Conservation (phyloP, 2,113 vertebrate species). For the Apodemus speciosus region DNA sequence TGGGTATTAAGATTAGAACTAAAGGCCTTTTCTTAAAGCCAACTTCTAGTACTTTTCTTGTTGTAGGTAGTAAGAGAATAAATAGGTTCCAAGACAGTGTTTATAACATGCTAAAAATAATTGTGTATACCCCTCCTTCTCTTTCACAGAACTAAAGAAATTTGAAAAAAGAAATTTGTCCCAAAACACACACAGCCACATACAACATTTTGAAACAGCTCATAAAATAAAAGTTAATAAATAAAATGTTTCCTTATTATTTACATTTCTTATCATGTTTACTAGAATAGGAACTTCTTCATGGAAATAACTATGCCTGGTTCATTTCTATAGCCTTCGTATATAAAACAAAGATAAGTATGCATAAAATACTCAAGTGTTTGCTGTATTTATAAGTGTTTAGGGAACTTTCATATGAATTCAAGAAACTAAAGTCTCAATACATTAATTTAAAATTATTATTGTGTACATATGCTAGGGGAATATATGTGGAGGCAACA, state of each 20-base stretch:
- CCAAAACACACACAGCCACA: not conserved
- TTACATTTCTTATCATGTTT: constrained; percentile 21
- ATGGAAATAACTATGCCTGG: not conserved
- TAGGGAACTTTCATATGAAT: not conserved
- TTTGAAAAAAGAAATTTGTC: not conserved
- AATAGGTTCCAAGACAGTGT: not conserved
- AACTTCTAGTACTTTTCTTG: not conserved
- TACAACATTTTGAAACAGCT: constrained; percentile 7
- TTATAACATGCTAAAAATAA: not conserved
- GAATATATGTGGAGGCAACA: not conserved
- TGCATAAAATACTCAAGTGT: not conserved
- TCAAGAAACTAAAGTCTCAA: not conserved
- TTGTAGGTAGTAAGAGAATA: not conserved
- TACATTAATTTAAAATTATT: not conserved
- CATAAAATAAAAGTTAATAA: constrained; percentile 8
- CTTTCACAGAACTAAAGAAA: constrained; percentile 15
- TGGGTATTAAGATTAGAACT: not conserved
- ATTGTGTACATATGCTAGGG: not conserved
- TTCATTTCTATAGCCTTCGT: not conserved
- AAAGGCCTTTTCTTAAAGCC: not conserved
- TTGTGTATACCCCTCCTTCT: not conserved
- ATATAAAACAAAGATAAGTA: not conserved
- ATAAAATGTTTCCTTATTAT: not conserved
- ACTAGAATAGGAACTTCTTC: not conserved
- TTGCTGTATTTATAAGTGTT: not conserved